A percentile compares a stretch with the other conserved stretches of the same genome.
phyloP scores from a whole-genome alignment of 2,888 invertebrate species.

The Strigamia maritima region DNA sequence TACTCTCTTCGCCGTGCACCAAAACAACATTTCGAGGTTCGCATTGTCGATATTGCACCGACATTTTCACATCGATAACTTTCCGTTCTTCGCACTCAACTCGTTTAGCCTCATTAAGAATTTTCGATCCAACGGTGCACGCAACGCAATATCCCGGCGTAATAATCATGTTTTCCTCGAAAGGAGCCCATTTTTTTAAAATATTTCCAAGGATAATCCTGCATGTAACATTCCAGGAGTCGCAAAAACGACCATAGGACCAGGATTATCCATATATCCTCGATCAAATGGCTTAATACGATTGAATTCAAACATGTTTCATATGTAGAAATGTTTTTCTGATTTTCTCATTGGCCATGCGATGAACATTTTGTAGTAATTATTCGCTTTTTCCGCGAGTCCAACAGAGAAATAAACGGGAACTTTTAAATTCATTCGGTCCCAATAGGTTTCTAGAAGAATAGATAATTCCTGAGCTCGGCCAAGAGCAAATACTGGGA shows the following conservation, averaged over 20 bases:
- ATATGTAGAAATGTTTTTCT: constrained; percentile 96
- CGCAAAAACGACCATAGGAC: constrained; percentile 99
- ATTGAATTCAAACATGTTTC: constrained; percentile 99
- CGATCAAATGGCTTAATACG: constrained; percentile 97
- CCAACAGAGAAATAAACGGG: constrained; percentile 98
- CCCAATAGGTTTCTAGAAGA: constrained; percentile 98
- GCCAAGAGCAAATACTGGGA: constrained; percentile 98
- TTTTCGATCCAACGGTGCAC: constrained; percentile 97
- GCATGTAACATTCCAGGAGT: constrained; percentile 99
- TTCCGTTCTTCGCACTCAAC: constrained; percentile 93
- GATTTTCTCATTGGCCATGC: constrained; percentile 99
- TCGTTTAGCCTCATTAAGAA: constrained; percentile 87
- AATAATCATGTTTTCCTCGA: constrained; percentile 94
- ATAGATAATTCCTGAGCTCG: constrained; percentile 98
- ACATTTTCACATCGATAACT: constrained; percentile 88
- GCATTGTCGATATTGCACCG: constrained; percentile 91
- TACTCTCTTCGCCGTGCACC: constrained; percentile 96
- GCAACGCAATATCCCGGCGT: constrained; percentile 99
- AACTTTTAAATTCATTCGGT: constrained; percentile 95
- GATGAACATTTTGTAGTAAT: constrained; percentile 99
- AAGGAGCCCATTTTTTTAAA: constrained; percentile 98
- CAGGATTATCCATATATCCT: constrained; percentile 89
- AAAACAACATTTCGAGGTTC: constrained; percentile 94
- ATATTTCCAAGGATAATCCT: constrained; percentile 92
- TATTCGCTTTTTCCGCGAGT: constrained; percentile 95